Percentiles rank a stretch among this genome's conserved stretches.
Conservation (phyloP, 2,888 invertebrate species). For the Tetranychus piercei region DNA sequence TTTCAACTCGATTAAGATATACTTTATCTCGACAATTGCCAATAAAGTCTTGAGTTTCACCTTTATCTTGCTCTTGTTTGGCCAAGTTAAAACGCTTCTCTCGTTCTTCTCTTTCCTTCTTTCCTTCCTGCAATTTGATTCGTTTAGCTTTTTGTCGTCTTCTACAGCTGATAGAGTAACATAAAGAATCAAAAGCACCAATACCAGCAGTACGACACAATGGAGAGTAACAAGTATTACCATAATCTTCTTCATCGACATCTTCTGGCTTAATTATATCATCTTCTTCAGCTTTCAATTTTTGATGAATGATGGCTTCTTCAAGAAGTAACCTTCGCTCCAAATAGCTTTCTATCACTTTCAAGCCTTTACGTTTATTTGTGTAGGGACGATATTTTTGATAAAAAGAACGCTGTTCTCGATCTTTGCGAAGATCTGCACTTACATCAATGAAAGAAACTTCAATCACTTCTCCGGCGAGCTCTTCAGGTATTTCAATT, state of each 20-base stretch:
- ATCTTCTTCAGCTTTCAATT: background rate
- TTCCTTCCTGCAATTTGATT: background rate
- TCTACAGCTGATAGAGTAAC: constrained; percentile 6
- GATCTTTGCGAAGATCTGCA: background rate
- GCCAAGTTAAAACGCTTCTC: constrained; percentile 8
- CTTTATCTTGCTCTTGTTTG: constrained; percentile 15
- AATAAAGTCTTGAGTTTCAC: constrained; percentile 32
- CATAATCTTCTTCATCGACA: background rate
- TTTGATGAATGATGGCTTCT: background rate
- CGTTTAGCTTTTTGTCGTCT: background rate
- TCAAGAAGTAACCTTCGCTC: background rate
- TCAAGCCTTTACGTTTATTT: background rate
- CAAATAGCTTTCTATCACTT: background rate
- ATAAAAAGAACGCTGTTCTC: constrained; percentile 1
- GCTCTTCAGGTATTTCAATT: constrained; percentile 20
- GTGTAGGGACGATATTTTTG: background rate
- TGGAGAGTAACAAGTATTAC: constrained; percentile 27
- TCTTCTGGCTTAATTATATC: background rate
- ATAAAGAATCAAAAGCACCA: background rate
- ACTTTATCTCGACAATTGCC: constrained; percentile 1
- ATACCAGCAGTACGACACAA: constrained; percentile 23
- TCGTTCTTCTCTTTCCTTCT: constrained; percentile 8
- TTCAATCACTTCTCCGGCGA: background rate
- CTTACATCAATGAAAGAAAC: constrained; percentile 2
- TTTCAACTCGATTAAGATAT: constrained; percentile 3